These are phyloP conservation scores for Gobiocypris rarus DNA, from an alignment of 2,113 vertebrate species.

Conservation along the genomic window DNA sequence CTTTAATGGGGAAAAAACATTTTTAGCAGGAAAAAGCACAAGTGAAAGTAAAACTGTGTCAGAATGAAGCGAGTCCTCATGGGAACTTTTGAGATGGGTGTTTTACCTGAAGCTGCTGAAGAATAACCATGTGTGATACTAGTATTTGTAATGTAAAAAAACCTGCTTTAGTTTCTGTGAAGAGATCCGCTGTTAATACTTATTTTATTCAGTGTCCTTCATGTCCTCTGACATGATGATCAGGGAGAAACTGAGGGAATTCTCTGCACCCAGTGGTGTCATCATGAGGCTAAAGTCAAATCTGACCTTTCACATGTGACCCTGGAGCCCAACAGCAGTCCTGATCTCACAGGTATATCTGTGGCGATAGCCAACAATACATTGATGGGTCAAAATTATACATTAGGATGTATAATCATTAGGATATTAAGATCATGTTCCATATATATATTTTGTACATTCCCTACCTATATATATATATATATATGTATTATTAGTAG, in stretches of 20 bases:
- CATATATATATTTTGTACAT: too few species aligned
- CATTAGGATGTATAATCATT: too few species aligned
- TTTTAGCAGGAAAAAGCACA: not conserved
- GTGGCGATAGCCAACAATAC: too few species aligned
- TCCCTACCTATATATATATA: too few species aligned
- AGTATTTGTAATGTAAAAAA: constrained; percentile 7
- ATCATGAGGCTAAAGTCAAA: too few species aligned
- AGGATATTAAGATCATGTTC: too few species aligned
- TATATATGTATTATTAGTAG: too few species aligned
- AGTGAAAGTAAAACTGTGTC: not conserved
- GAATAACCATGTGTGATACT: constrained; percentile 21
- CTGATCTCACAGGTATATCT: too few species aligned
- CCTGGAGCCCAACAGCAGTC: too few species aligned
- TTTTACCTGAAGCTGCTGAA: not conserved
- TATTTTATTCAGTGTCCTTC: not conserved
- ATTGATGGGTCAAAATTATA: too few species aligned
- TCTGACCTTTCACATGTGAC: too few species aligned
- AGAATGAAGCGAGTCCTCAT: not conserved
- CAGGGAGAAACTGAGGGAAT: too few species aligned
- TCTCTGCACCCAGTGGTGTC: not conserved
- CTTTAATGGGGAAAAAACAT: not conserved
- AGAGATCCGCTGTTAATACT: not conserved
- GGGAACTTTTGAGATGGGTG: constrained; percentile 16
- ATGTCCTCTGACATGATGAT: not conserved
- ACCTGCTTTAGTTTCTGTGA: constrained; percentile 21